Conservation (phyloP, 2,797 vertebrate species). For the Naso thynnoides region DNA sequence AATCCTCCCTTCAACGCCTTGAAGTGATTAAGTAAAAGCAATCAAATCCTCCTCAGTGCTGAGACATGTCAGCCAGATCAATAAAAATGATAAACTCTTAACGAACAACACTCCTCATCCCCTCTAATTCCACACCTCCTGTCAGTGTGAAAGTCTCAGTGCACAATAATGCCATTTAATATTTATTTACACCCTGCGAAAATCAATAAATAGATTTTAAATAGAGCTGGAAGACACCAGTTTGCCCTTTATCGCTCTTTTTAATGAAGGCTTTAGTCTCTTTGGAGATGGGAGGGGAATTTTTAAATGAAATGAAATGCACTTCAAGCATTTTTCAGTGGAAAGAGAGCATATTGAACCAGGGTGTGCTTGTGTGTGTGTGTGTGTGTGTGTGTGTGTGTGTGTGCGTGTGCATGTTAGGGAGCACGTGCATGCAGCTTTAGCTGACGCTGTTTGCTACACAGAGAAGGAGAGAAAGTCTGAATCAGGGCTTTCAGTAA, state of each 20-base stretch:
- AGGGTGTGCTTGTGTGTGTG: constrained; percentile 7
- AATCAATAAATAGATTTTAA: constrained; percentile 78
- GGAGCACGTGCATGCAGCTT: constrained; percentile 55
- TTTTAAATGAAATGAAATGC: constrained; percentile 73
- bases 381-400: constrained; percentile 8
- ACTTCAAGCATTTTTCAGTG: constrained; percentile 66
- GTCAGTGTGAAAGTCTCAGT: constrained; percentile 58
- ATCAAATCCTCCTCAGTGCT: constrained; percentile 67
- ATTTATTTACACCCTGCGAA: constrained; percentile 70
- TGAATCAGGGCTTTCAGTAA: constrained; percentile 85
- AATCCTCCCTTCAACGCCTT: constrained; percentile 37
- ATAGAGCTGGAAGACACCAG: constrained; percentile 64
- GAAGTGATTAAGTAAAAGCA: constrained; percentile 72
- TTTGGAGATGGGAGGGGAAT: constrained; percentile 50
- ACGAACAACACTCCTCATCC: constrained; percentile 65
- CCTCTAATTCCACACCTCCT: constrained; percentile 57
- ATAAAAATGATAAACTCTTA: constrained; percentile 80
- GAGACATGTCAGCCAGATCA: constrained; percentile 73
- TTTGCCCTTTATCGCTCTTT: constrained; percentile 72
- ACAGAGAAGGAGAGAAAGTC: constrained; percentile 76
- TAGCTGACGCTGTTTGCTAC: constrained; percentile 75
- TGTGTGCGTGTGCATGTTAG: constrained; percentile 1
- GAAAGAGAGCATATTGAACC: constrained; percentile 45
- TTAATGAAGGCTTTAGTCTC: constrained; percentile 69
- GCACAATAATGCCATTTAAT: constrained; percentile 69